Percentiles rank a stretch among this genome's conserved stretches.
Evolutionary conservation across 2,113 vertebrate species (phyloP).

Genomic region (Etheostoma spectabile): DNA sequence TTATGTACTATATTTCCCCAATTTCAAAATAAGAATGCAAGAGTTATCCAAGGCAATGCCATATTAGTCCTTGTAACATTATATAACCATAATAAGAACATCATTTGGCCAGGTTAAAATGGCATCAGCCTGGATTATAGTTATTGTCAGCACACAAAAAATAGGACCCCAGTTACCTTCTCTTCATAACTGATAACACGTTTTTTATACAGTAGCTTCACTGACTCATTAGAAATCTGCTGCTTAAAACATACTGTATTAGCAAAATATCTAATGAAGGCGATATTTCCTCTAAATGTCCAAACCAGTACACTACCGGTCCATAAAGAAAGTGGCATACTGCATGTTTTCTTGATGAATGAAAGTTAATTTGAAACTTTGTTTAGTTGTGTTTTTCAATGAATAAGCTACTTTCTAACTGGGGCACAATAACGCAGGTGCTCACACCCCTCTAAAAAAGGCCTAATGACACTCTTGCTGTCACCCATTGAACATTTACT

Average conservation of each 20-base stretch:
- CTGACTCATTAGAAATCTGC: conserved; percentile 15
- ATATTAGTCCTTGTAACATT: background rate
- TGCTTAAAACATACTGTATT: background rate
- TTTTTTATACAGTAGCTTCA: background rate
- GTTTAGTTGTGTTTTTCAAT: background rate
- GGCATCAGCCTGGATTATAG: background rate
- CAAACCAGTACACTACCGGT: background rate
- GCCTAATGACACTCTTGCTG: conserved; percentile 47
- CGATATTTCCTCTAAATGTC: conserved; percentile 2
- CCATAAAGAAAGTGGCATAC: background rate
- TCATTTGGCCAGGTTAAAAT: background rate
- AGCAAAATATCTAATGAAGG: background rate
- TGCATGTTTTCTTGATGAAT: background rate
- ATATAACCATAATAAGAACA: background rate
- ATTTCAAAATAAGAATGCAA: background rate
- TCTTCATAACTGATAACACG: conserved; percentile 3
- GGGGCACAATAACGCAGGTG: conserved; percentile 1
- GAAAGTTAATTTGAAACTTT: conserved; percentile 22
- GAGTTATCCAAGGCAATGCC: background rate
- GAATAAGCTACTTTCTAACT: conserved; percentile 29
- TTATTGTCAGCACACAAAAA: background rate
- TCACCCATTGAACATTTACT: conserved; percentile 31
- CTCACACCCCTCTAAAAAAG: conserved; percentile 18
- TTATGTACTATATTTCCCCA: background rate
- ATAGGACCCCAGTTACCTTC: background rate